phyloP scores from a whole-genome alignment of 2,113 vertebrate genomes.

The Synodontis membranacea region DNA sequence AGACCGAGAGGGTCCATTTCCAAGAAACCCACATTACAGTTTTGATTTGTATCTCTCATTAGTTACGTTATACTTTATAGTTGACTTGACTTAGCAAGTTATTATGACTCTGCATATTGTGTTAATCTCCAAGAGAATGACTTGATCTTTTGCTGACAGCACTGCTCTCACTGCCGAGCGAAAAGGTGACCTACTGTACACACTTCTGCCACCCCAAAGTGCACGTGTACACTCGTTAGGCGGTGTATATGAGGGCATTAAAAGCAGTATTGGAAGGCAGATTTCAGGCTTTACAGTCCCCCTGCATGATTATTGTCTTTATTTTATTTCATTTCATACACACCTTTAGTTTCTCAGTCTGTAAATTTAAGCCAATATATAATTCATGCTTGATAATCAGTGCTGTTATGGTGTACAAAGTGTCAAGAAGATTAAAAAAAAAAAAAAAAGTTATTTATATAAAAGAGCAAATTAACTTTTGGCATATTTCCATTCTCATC shows the following conservation, averaged over 20 bases:
- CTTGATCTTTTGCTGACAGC: not conserved
- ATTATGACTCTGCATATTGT: not conserved
- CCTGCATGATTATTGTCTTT: conserved; percentile 24
- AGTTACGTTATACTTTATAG: too few species aligned
- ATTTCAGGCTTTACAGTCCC: conserved; percentile 36
- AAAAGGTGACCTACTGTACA: not conserved
- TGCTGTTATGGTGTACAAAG: conserved; percentile 41
- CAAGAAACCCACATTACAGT: not conserved
- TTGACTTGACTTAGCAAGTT: not conserved
- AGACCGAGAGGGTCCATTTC: not conserved
- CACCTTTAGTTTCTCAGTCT: conserved; percentile 21
- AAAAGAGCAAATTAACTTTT: conserved; percentile 57
- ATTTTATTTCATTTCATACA: conserved; percentile 38
- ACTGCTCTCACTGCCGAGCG: not conserved
- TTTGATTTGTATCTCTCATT: not conserved
- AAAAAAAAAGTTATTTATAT: conserved; percentile 43
- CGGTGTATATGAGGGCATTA: not conserved
- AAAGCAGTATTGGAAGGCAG: conserved; percentile 34
- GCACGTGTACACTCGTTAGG: not conserved
- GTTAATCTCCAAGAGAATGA: not conserved
- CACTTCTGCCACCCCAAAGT: not conserved
- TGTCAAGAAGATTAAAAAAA: conserved; percentile 36
- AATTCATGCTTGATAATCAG: conserved; percentile 46
- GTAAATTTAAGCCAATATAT: conserved; percentile 28
- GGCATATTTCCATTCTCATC: conserved; percentile 66